These are phyloP conservation scores for Eupithecia abbreviata DNA, from an alignment of 2,888 invertebrate species.

Conservation along the genomic window DNA sequence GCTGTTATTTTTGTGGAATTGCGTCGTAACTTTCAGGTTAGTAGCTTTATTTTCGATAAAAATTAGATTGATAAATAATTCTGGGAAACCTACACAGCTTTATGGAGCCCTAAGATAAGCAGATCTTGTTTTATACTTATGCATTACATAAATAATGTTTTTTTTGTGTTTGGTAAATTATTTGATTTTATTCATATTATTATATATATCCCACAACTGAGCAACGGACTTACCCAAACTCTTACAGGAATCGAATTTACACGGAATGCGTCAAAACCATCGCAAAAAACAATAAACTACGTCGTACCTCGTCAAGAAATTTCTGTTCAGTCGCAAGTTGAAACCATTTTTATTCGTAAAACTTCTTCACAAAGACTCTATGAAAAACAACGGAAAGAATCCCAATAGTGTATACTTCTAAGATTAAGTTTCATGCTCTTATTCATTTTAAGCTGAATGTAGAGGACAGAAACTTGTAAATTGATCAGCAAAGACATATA, in stretches of 20 bases:
- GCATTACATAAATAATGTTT: not conserved
- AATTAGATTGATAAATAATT: not conserved
- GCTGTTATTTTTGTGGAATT: constrained; percentile 63
- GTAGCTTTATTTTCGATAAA: not conserved
- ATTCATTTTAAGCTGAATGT: constrained; percentile 19
- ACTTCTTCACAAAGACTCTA: constrained; percentile 49
- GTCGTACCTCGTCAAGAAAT: not conserved
- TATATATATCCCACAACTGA: too few species aligned
- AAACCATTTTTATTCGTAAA: constrained; percentile 58
- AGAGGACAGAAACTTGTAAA: constrained; percentile 11
- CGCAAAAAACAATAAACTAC: too few species aligned
- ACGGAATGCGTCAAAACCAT: too few species aligned
- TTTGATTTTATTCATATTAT: not conserved
- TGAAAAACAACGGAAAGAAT: constrained; percentile 39
- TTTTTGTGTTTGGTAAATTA: not conserved
- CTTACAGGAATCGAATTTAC: too few species aligned
- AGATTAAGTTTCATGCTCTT: constrained; percentile 20
- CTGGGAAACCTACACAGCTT: too few species aligned
- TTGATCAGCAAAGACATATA: not conserved
- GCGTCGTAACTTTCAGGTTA: constrained; percentile 49
- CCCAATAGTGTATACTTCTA: constrained; percentile 32
- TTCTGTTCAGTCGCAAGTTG: constrained; percentile 28
- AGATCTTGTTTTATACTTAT: too few species aligned
- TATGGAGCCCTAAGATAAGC: too few species aligned
- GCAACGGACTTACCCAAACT: too few species aligned